Evolutionary conservation across 2,797 vertebrate genomes (phyloP).

Genomic region (Enteromius viviparus): DNA sequence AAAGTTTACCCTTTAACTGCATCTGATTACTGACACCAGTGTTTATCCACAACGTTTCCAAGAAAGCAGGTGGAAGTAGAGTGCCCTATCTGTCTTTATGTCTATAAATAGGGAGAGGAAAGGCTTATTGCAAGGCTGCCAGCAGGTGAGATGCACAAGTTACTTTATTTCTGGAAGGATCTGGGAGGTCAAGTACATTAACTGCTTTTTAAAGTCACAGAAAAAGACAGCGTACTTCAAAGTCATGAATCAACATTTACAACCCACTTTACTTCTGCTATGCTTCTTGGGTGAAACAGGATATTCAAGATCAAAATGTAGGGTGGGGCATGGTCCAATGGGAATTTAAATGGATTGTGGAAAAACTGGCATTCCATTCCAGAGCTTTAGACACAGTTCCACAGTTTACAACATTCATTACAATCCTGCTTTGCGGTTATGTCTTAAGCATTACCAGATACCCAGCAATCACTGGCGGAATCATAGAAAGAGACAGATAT

Average conservation of each 20-base stretch:
- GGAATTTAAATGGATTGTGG: neutral
- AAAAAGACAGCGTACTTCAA: neutral
- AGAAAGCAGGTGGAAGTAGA: neutral
- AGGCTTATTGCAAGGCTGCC: constrained; percentile 9
- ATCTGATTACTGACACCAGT: neutral
- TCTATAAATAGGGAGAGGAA: neutral
- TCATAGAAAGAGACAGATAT: neutral
- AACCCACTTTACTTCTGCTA: neutral
- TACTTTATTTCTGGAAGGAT: constrained; percentile 10
- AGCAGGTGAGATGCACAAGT: constrained; percentile 5
- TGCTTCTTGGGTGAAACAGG: constrained; percentile 11
- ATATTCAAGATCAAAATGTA: constrained; percentile 9
- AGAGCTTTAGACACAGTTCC: neutral
- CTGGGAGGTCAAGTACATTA: neutral
- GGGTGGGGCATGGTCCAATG: constrained; percentile 5
- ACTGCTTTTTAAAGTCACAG: constrained; percentile 14
- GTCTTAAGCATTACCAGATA: constrained; percentile 2
- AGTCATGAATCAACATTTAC: constrained; percentile 6
- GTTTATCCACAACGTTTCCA: neutral
- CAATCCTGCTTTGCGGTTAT: neutral
- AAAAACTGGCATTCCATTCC: neutral
- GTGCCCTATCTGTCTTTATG: neutral
- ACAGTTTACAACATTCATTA: neutral
- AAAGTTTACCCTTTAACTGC: neutral
- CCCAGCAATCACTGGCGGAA: neutral